phyloP scores from a whole-genome alignment of 2,113 vertebrate genomes.

The Elephas maximus region DNA sequence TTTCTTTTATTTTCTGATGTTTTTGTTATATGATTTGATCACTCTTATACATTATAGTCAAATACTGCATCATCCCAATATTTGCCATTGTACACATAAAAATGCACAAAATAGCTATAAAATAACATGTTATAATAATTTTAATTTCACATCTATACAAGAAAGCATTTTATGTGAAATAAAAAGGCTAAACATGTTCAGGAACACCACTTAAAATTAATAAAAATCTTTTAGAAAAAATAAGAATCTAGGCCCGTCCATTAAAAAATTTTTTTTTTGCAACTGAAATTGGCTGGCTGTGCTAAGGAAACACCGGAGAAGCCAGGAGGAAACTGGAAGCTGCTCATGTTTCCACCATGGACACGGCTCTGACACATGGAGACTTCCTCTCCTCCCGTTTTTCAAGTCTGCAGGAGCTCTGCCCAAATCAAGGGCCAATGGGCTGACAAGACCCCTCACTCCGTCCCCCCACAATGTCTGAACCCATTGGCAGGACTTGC shows the following conservation, averaged over 20 bases:
- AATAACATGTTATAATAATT: not conserved
- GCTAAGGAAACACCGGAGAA: constrained; percentile 51
- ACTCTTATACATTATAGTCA: not conserved
- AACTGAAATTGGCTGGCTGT: constrained; percentile 49
- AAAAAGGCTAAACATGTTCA: not conserved
- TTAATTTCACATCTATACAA: not conserved
- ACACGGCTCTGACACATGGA: not conserved
- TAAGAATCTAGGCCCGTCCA: constrained; percentile 38
- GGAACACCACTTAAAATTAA: constrained; percentile 1
- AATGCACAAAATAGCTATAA: not conserved
- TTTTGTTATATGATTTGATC: not conserved
- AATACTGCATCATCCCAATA: not conserved
- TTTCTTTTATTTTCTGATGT: constrained; percentile 20
- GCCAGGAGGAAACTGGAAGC: constrained; percentile 49
- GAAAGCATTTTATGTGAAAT: not conserved
- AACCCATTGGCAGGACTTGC: too few species aligned
- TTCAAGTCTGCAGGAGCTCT: constrained; percentile 25
- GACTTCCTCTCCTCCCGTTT: not conserved
- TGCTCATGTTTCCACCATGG: constrained; percentile 25
- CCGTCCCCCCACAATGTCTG: not conserved
- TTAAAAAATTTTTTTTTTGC: constrained; percentile 41
- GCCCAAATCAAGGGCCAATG: not conserved
- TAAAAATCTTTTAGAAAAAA: constrained; percentile 43
- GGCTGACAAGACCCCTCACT: not conserved
- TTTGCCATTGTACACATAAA: not conserved